A percentile compares a stretch with the other conserved stretches of the same genome.
These are phyloP conservation scores for Tuberolachnus salignus DNA, from an alignment of 2,888 invertebrate species.

Conservation along the genomic window DNA sequence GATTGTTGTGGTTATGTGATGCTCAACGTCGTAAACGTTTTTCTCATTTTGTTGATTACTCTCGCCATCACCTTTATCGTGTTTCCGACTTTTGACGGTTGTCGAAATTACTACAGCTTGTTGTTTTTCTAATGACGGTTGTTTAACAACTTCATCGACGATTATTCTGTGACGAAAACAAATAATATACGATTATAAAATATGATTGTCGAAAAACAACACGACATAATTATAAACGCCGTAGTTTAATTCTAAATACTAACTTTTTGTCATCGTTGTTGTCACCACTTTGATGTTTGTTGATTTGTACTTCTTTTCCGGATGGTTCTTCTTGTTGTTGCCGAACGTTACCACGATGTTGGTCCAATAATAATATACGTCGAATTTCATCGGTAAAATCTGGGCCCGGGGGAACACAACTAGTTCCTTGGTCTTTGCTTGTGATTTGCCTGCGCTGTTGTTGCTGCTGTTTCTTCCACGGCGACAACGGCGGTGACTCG, in stretches of 20 bases:
- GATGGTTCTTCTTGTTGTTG: neutral
- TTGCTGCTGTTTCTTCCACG: constrained; percentile 33
- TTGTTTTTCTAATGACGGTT: neutral
- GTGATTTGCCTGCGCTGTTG: constrained; percentile 22
- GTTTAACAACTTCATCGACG: neutral
- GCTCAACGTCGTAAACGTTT: neutral
- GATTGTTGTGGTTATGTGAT: neutral
- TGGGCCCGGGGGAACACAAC: neutral
- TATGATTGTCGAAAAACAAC: too few relatives aligned
- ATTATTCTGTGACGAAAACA: neutral
- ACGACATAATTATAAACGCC: neutral
- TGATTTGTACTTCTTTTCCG: neutral
- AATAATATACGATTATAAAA: too few relatives aligned
- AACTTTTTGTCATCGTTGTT: neutral
- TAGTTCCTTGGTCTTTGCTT: constrained; percentile 21
- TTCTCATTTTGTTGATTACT: neutral
- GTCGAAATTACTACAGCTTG: neutral
- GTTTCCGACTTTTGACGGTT: neutral
- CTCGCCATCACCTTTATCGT: neutral
- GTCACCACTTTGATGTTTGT: neutral
- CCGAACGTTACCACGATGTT: constrained; percentile 35
- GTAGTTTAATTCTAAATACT: neutral
- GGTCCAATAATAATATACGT: constrained; percentile 34
- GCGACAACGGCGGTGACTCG: neutral
- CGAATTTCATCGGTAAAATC: constrained; percentile 43